These are phyloP conservation scores for Solea senegalensis DNA, from an alignment of 2,113 vertebrate genomes.

Conservation along the genomic window DNA sequence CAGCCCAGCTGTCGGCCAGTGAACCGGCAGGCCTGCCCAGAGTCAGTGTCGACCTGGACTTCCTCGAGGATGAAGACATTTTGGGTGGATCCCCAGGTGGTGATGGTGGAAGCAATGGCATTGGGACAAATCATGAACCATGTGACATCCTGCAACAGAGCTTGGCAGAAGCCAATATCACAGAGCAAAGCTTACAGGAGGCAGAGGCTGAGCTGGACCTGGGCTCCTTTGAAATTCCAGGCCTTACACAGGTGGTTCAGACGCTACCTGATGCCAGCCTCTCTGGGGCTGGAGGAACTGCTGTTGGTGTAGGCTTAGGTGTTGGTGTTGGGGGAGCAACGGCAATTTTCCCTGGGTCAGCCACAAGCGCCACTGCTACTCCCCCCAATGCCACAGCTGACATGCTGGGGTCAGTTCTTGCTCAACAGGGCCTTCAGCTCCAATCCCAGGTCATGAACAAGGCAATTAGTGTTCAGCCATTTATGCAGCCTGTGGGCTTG, in stretches of 20 bases:
- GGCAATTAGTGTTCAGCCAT: constrained; percentile 92
- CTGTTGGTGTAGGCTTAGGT: constrained; percentile 79
- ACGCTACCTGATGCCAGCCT: constrained; percentile 86
- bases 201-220: constrained; percentile 94
- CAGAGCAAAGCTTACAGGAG: constrained; percentile 93
- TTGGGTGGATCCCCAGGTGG: constrained; percentile 86
- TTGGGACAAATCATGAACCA: constrained; percentile 85
- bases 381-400: constrained; percentile 80
- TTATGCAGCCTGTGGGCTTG: constrained; percentile 91
- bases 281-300: constrained; percentile 64
- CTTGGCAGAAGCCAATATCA: constrained; percentile 97
- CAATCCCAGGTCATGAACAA: constrained; percentile 94
- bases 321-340: constrained; percentile 80
- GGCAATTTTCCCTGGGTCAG: constrained; percentile 85
- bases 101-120: constrained; percentile 79
- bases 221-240: constrained; percentile 91
- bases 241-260: constrained; percentile 88
- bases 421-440: constrained; percentile 90
- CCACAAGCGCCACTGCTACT: constrained; percentile 66
- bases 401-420: constrained; percentile 89
- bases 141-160: constrained; percentile 99
- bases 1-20: constrained; percentile 86
- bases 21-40: constrained; percentile 81
- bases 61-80: constrained; percentile 94
- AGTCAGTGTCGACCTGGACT: constrained; percentile 95